Evolutionary conservation across 2,113 vertebrate species (phyloP), one percentile per base, ranked within the genome.

Genomic region (Onychostoma macrolepis): DNA sequence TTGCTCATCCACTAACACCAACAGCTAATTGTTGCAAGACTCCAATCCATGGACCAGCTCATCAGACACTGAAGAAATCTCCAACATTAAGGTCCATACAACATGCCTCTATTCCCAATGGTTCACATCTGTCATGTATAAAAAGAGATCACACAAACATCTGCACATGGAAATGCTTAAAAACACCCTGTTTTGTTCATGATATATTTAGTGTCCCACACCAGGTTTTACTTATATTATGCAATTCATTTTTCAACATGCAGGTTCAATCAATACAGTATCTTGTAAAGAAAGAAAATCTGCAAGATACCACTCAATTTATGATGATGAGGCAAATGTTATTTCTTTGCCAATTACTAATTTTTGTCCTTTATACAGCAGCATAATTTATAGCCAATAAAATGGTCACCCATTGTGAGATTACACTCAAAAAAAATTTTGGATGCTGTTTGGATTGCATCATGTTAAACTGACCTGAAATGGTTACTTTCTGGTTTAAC

Each of bases 151-250:
- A 41, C 41, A 43, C 26, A 79, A 58, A 83, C 33, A 81, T 89
- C 80, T 85, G 83, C 90, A 91, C 81, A 92, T 92, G 89, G 89
- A 90, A 91, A 38, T 72, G 45, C 87, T 93, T 94, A 86, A 38
- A 58, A 85, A 26, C 85, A 67, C 19, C 58, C 86, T 83, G 53
- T 76, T 65, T 90, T 84, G 45, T 53, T 17, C 72, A 75, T 45
- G 72, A 81, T 89, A 92, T 61, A 36, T 17, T 33, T 15, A 85
- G 17, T 88, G 87, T 78, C 76, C 88, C 89, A 53, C 28, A 83
- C 58, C 74, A 63, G 81, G 58, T 90, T 61, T 86, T 28, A 33
- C 38, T 81, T 45, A 53, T 0, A 83, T 92, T 93, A 91, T 56
- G 84, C 87, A 90, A 94, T 84, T 63, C 12, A 26, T 81, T 92